phyloP scores from a whole-genome alignment of 2,888 invertebrate species.

The Petrolisthes cinctipes region DNA sequence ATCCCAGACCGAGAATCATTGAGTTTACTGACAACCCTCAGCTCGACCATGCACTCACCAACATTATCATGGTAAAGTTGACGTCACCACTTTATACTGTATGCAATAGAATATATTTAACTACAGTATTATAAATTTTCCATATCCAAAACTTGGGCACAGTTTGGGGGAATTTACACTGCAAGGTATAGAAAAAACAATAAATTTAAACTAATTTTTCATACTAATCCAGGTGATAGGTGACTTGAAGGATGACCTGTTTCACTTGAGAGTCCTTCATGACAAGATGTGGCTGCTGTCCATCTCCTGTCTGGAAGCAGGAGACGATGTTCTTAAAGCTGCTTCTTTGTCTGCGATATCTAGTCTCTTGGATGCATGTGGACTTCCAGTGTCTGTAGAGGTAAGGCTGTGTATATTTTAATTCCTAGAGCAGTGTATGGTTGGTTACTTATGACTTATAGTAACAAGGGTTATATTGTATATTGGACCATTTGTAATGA shows the following conservation, averaged over 20 bases:
- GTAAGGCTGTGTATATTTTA: constrained; percentile 22
- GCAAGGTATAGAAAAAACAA: no score
- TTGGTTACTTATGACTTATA: no score
- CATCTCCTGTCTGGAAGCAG: constrained; percentile 48
- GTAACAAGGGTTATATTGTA: not conserved
- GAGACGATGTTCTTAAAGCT: constrained; percentile 36
- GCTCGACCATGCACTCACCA: constrained; percentile 40
- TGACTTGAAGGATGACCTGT: constrained; percentile 36
- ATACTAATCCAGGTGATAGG: constrained; percentile 33
- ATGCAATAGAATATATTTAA: no score
- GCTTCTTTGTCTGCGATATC: constrained; percentile 35
- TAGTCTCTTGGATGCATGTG: constrained; percentile 34
- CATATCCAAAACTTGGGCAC: no score
- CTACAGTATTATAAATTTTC: no score
- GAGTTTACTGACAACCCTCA: constrained; percentile 28
- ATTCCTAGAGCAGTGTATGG: no score
- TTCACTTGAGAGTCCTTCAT: constrained; percentile 15
- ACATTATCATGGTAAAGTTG: constrained; percentile 38
- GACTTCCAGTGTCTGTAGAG: constrained; percentile 35
- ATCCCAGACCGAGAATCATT: constrained; percentile 44
- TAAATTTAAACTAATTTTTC: no score
- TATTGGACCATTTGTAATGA: not conserved
- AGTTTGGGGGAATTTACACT: no score
- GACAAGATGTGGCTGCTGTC: constrained; percentile 46
- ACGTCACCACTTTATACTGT: not conserved